Percentiles rank a stretch among this genome's conserved stretches.
phyloP scores from a whole-genome alignment of 2,113 vertebrate species.

The Pteronura brasiliensis region DNA sequence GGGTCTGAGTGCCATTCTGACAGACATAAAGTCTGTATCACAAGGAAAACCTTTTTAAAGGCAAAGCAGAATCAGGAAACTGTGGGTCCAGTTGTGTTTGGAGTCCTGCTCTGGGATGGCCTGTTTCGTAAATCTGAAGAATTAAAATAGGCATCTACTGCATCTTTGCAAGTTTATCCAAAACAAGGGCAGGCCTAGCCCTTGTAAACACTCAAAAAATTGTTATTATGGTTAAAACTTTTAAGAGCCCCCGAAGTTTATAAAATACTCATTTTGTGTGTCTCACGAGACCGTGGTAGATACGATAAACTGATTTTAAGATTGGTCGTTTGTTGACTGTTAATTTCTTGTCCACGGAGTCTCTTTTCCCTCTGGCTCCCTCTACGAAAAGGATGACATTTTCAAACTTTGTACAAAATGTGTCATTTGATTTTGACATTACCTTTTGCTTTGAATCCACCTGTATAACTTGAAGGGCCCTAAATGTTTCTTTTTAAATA shows the following conservation, averaged over 20 bases:
- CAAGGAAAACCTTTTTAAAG: background rate
- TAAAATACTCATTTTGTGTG: background rate
- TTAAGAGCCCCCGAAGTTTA: background rate
- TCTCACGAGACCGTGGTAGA: background rate
- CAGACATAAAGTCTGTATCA: background rate
- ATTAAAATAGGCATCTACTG: background rate
- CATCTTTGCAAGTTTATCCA: background rate
- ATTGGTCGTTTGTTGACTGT: background rate
- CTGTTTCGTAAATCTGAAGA: background rate
- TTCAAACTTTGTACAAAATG: background rate
- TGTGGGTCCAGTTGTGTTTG: background rate
- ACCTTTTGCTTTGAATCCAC: slow-evolving; percentile 11
- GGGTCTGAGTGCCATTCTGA: background rate
- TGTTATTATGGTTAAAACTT: background rate
- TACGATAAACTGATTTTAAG: background rate
- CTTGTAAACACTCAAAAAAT: background rate
- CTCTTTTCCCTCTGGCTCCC: background rate
- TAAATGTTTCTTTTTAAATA: slow-evolving; percentile 19
- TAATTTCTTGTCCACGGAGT: background rate
- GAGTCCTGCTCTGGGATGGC: background rate
- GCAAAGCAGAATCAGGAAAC: background rate
- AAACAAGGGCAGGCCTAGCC: background rate
- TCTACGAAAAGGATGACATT: background rate
- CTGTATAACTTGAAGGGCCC: background rate
- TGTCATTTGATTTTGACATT: slow-evolving; percentile 11